Evolutionary conservation across 35 echinoderm and acorn worm genomes (phyloP).

Genomic region (Heliocidaris erythrogramma): DNA sequence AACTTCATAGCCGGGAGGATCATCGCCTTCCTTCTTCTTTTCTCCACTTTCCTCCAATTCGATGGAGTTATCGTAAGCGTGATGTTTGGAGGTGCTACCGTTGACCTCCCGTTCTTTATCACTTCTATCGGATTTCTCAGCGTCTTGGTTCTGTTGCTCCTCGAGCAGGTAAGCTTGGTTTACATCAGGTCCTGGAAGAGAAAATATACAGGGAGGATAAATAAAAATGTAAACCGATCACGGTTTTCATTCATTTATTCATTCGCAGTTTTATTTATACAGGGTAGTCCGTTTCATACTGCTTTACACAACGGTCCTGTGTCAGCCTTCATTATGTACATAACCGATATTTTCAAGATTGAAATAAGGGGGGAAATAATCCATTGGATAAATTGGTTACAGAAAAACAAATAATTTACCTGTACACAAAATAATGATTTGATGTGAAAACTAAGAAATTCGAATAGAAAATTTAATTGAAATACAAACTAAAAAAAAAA

Average conservation of each 20-base stretch:
- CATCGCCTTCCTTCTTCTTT: not conserved
- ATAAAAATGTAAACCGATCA: not conserved
- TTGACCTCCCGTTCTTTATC: not conserved
- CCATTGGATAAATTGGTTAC: no score
- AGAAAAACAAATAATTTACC: no score
- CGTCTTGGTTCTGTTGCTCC: constrained; percentile 59
- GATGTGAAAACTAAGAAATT: no score
- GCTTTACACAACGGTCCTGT: no score
- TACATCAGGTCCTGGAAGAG: constrained; percentile 69
- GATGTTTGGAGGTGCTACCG: not conserved
- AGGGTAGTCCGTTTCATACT: no score
- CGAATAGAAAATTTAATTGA: no score
- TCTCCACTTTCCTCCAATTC: constrained; percentile 7
- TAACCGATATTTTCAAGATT: no score
- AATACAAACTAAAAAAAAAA: no score
- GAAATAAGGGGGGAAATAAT: no score
- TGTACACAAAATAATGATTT: no score
- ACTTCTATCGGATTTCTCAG: not conserved
- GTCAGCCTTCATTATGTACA: no score
- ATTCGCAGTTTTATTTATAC: no score
- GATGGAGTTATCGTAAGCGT: constrained; percentile 7
- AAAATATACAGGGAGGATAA: not conserved
- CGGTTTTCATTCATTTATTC: not conserved
- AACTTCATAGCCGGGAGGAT: not conserved
- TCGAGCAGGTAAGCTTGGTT: constrained; percentile 76